A percentile compares a stretch with the other conserved stretches of the same genome.
Evolutionary conservation across 2,888 invertebrate species (phyloP).

Genomic region (Lepetodrilus schrolli): DNA sequence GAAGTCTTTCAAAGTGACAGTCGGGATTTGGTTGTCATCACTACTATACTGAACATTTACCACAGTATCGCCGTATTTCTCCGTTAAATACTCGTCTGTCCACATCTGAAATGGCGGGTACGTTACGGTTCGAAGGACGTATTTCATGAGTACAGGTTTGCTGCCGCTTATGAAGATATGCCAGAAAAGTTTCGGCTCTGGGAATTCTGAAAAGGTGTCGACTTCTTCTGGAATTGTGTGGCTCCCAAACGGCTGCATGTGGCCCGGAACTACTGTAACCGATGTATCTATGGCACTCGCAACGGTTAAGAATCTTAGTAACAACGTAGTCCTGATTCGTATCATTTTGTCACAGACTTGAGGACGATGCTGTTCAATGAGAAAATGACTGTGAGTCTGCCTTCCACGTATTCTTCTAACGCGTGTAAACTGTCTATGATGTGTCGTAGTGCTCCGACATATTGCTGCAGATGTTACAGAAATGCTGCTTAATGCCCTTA

Average conservation of each 20-base stretch:
- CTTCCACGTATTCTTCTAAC: too few species aligned
- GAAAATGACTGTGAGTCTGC: too few species aligned
- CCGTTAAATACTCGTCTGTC: slow-evolving; percentile 7
- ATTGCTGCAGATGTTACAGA: too few species aligned
- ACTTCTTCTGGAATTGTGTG: neutral
- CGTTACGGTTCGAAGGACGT: neutral
- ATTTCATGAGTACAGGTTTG: neutral
- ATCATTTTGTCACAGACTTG: too few species aligned
- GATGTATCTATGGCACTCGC: too few species aligned
- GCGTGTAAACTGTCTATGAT: too few species aligned
- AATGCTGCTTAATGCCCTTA: too few species aligned
- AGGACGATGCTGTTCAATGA: too few species aligned
- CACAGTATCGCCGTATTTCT: neutral
- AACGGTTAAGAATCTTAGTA: too few species aligned
- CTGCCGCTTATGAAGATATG: neutral
- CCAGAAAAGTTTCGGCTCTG: neutral
- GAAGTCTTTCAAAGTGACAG: neutral
- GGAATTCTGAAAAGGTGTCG: neutral
- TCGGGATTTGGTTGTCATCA: neutral
- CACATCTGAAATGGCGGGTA: neutral
- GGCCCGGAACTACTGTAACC: neutral
- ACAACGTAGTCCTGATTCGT: too few species aligned
- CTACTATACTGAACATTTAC: neutral
- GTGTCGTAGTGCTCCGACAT: too few species aligned
- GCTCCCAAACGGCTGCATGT: neutral